Conservation (phyloP, 2,113 vertebrate genomes). For the Tympanuchus pallidicinctus region DNA sequence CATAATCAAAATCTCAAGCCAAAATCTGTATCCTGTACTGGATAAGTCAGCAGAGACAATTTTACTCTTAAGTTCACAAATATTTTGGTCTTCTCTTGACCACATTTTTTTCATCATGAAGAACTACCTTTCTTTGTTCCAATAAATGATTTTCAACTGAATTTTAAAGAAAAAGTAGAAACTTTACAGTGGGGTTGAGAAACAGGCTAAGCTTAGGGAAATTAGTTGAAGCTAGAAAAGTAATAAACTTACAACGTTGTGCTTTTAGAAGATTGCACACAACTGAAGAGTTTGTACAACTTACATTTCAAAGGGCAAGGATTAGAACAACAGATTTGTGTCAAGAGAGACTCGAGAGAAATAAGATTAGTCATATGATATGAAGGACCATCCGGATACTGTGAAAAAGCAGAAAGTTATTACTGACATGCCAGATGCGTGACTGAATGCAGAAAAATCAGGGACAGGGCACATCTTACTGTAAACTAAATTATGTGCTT, state of each 20-base stretch:
- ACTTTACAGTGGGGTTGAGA: not conserved
- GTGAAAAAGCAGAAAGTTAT: not conserved
- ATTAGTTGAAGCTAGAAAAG: not conserved
- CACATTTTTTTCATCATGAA: not conserved
- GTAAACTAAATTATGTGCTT: not conserved
- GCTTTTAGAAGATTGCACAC: not conserved
- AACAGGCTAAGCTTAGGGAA: not conserved
- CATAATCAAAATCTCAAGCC: not conserved
- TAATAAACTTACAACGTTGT: not conserved
- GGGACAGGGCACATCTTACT: not conserved
- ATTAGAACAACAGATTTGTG: not conserved
- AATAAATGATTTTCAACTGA: not conserved
- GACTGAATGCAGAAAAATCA: not conserved
- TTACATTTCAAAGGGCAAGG: not conserved
- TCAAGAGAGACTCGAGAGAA: not conserved
- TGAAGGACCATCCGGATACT: not conserved
- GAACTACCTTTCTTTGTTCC: not conserved
- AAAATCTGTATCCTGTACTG: not conserved
- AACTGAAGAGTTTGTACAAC: not conserved
- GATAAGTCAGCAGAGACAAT: not conserved
- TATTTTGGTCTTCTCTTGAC: not conserved
- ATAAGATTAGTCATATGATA: not conserved
- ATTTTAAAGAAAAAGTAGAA: not conserved
- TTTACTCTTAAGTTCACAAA: not conserved
- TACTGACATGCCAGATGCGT: not conserved